Conservation (phyloP, 2,797 vertebrate species). For the Leuciscus waleckii region DNA sequence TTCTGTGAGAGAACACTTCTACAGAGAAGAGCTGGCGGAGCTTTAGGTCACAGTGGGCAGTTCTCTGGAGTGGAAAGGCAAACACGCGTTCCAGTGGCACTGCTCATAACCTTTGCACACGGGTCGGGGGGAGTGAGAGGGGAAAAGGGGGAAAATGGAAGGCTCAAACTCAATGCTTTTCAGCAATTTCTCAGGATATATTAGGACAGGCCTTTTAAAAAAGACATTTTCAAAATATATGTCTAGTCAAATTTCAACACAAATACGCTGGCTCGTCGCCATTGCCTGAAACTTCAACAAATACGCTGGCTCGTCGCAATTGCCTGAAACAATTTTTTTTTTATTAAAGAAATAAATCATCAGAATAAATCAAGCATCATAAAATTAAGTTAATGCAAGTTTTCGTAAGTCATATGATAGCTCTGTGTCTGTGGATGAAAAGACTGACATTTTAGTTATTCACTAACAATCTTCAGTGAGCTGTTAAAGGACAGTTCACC, state of each 20-base stretch:
- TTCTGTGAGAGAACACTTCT: constrained; percentile 25
- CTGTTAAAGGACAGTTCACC: background rate
- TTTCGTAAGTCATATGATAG: background rate
- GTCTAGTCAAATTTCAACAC: background rate
- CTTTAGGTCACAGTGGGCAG: constrained; percentile 16
- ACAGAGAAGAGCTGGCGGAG: background rate
- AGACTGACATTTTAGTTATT: background rate
- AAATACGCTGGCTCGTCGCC: background rate
- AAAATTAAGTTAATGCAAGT: background rate
- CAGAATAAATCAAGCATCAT: background rate
- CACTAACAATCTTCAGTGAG: background rate
- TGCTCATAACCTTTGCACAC: constrained; percentile 40
- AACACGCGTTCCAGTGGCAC: constrained; percentile 29
- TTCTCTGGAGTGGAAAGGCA: constrained; percentile 51
- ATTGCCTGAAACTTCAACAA: background rate
- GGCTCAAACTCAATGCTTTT: background rate
- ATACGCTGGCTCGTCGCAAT: background rate
- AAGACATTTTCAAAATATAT: background rate
- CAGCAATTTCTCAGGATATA: background rate
- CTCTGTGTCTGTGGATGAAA: background rate
- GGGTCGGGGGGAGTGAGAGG: constrained; percentile 57
- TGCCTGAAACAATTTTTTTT: background rate
- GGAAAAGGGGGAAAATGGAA: constrained; percentile 59
- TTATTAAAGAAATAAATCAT: background rate
- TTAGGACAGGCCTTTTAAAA: background rate